Evolutionary conservation across 2,888 invertebrate species (phyloP), one percentile per base, ranked within the genome.

Genomic region (Aricia artaxerxes): DNA sequence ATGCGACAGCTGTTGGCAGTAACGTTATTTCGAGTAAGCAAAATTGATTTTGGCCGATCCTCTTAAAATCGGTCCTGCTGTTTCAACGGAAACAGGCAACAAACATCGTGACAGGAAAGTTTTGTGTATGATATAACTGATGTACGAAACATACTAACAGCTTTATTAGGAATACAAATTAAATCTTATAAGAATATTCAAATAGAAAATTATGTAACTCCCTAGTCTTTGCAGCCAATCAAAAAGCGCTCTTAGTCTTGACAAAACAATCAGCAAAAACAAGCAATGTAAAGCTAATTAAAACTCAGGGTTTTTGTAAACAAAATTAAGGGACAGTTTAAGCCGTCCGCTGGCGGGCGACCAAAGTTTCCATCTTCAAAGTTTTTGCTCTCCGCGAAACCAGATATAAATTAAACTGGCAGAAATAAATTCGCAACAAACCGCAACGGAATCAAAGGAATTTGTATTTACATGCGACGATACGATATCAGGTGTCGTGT

Each of bases 371-470:
- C 24, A 44, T 40, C 73, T 73, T 4, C 44, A 44, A 73, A 73
- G 73, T 73, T 44, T 73, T 73, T 73, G 44, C 13, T n/a, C n/a
- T 4, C 73, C 44, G 31, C 44, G 73, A 44, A 24, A 24, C 40
- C 73, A 73, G 44, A 40, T 11, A 44, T 73, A 73, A 73, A 73
- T 73, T 73, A 73, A 73, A 73, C 40, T 44, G 44, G 40, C 44
- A 73, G 73, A 44, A 73, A 73, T 73, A 73, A 73, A 73, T 73
- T 73, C 9, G 73, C 40, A 73, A 73, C 73, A 73, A 73, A 73
- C 73, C 73, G n/a, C 73, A 73, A 24, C 73, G 73, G 73, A 73
- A 73, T 73, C 44, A 73, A 73, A 73, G 73, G 40, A 73, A 73
- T 38, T 1, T 35, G 9, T 16, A 6, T 35, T 69, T 38, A 69